Conservation (phyloP, 64 coral and sea anemone species). For the Porites australiensis region DNA sequence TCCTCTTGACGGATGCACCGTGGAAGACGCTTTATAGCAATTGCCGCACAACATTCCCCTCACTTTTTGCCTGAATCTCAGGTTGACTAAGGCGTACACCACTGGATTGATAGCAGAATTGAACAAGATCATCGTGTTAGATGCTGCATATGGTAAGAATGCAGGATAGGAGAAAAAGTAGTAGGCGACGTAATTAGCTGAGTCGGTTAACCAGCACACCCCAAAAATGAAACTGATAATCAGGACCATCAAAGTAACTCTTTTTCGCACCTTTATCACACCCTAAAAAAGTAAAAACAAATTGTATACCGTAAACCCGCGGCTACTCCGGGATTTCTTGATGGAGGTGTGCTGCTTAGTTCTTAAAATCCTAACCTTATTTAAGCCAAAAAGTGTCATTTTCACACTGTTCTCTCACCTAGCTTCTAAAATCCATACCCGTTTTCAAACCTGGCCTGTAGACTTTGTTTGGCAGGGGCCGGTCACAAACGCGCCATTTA, state of each 20-base stretch:
- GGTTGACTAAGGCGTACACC: slow-evolving; percentile 16
- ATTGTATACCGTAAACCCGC: too few relatives aligned
- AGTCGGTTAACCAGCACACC: not conserved
- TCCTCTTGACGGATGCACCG: not conserved
- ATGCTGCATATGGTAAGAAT: not conserved
- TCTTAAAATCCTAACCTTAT: too few relatives aligned
- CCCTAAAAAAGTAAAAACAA: not conserved
- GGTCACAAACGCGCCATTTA: too few relatives aligned
- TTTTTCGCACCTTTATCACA: not conserved
- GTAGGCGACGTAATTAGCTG: not conserved
- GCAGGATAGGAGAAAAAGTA: not conserved
- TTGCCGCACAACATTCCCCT: not conserved
- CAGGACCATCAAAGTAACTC: not conserved
- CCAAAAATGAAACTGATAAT: not conserved
- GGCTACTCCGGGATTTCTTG: too few relatives aligned
- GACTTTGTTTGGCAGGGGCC: too few relatives aligned
- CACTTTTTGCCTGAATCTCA: not conserved
- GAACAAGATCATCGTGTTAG: not conserved
- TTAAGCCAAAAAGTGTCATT: too few relatives aligned
- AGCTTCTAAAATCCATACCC: too few relatives aligned
- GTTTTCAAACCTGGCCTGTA: too few relatives aligned
- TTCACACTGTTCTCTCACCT: too few relatives aligned
- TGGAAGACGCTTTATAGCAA: not conserved
- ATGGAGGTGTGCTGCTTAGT: too few relatives aligned
- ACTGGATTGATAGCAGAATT: slow-evolving; percentile 21